These are phyloP conservation scores for Capitulum mitella DNA, from an alignment of 2,888 invertebrate genomes.

Conservation along the genomic window DNA sequence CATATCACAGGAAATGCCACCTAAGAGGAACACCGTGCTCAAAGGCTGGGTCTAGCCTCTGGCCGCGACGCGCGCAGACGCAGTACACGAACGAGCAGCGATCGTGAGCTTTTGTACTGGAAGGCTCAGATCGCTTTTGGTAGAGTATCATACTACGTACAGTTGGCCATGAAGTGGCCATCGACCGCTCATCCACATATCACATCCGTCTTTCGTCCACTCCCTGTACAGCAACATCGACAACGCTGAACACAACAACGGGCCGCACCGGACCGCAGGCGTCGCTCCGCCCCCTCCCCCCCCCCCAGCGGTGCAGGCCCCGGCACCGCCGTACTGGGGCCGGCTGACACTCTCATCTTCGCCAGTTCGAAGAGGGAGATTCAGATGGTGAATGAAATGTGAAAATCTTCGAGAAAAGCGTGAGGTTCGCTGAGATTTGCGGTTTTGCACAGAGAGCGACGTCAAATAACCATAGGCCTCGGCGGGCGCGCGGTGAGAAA, in stretches of 20 bases:
- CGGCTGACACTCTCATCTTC: neutral
- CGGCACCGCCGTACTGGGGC: neutral
- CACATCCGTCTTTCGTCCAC: neutral
- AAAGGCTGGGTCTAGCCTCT: neutral
- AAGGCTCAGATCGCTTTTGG: neutral
- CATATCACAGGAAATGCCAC: constrained; percentile 5
- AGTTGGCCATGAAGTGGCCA: neutral
- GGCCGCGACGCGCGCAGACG: too few relatives aligned
- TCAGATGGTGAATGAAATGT: too few relatives aligned
- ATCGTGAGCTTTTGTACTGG: neutral
- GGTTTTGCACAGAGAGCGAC: too few relatives aligned
- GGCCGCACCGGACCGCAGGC: neutral
- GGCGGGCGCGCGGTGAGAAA: too few relatives aligned
- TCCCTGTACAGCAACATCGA: neutral
- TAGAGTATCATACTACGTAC: neutral
- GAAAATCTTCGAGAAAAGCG: too few relatives aligned
- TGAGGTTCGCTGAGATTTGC: too few relatives aligned
- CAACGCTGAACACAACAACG: neutral
- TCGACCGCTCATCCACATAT: neutral
- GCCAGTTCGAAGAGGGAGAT: too few relatives aligned
- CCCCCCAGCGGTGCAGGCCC: neutral
- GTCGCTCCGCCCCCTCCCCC: neutral
- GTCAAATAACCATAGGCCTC: too few relatives aligned
- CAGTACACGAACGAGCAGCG: neutral
- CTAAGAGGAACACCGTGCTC: neutral